Base-by-base conservation (phyloP, 2,797 vertebrate species). In the Myotis vivesi region DNA sequence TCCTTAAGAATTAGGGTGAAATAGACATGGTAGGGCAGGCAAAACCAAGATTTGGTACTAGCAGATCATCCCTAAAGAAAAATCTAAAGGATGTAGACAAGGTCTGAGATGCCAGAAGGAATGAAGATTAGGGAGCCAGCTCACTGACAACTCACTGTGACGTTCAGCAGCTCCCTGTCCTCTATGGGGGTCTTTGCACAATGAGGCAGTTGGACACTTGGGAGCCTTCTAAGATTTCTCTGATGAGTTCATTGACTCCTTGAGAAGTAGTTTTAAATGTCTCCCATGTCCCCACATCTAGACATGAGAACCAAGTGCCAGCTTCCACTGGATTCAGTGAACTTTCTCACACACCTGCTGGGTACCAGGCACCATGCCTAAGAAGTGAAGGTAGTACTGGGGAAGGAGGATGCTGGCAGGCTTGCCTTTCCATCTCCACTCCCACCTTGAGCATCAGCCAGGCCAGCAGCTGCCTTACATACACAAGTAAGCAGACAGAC, bases 401-500 rank as follows among this genome's bases (percentile, higher is more conserved):
- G 66, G n/a, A 49, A 44, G 62, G 76, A 53, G 12, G 64, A 23
- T 22, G n/a, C 16, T 46, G 9, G 25, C 41, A 0, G 72, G 49
- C 79, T 62, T 22, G 30, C 36, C 30, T 49, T 49, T 84, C 28
- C 25, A 17, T 80, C 59, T 41, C 51, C 20, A 15, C 23, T 66
- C 71, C 41, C 8, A 5, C n/a, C 55, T 33, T 68, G 44, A 53
- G 51, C 51, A 22, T 38, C 57, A 81, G 85, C 73, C 73, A 69
- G 17, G 80, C 72, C 85, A 30, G 49, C 75, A 81, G 80, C 92
- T 92, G 75, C 59, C 73, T 73, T 59, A 5, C 6, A 2, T 38
- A 51, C 30, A 53, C 15, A 46, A 79, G 68, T n/a, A 44, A 80
- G 41, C 85, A 66, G 80, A 88, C 85, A 46, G 85, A 81, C 66